phyloP scores from a whole-genome alignment of 1,140 invertebrate genomes.

The Yoshiicerus persimilis region DNA sequence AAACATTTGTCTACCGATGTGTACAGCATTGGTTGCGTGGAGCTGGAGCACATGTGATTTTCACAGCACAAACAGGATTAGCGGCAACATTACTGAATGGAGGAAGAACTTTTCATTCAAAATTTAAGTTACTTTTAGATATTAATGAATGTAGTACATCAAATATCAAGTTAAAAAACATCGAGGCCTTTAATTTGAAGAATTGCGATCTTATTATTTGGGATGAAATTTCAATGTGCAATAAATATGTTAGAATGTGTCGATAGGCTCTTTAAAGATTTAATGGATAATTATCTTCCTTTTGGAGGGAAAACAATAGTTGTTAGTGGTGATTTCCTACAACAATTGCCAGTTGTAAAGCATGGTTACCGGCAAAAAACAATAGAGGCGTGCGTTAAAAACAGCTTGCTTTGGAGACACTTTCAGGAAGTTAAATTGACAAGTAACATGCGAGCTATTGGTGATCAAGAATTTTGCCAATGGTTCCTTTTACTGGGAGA shows the following conservation, averaged over 20 bases:
- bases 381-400: background rate
- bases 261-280: background rate
- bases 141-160: background rate
- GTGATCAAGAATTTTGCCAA: background rate
- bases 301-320: constrained; percentile 34
- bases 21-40: background rate
- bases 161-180: background rate
- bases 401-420: background rate
- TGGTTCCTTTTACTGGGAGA: background rate
- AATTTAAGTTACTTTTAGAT: constrained; percentile 1
- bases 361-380: background rate
- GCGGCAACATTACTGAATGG: constrained; percentile 20
- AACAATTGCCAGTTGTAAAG: constrained; percentile 9
- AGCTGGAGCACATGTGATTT: background rate
- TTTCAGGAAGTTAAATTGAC: background rate
- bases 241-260: background rate
- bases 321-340: constrained; percentile 9
- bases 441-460: background rate
- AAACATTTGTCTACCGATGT: constrained; percentile 10
- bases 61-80: constrained; percentile 16
- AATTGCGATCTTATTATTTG: background rate
- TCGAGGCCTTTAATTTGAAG: background rate
- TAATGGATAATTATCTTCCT: background rate
- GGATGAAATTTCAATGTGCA: constrained; percentile 6
- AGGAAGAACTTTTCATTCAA: constrained; percentile 22